Evolutionary conservation across 2,888 invertebrate genomes (phyloP).

Genomic region (Diachrysia chrysitis): DNA sequence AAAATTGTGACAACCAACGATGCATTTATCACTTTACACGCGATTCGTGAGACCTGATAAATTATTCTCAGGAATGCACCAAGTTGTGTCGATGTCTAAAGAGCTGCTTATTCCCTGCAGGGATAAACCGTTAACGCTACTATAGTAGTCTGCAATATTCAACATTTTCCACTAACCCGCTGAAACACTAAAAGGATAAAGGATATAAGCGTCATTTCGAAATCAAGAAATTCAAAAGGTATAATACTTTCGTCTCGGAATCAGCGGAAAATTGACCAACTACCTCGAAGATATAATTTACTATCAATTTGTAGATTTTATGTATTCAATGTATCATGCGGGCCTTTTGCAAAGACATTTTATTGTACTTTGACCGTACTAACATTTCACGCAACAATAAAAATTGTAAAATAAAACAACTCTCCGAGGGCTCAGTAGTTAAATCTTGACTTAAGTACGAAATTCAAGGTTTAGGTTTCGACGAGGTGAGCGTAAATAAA

Average conservation of each 20-base stretch:
- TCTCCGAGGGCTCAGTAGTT: slow-evolving; percentile 40
- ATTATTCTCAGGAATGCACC: slow-evolving; percentile 26
- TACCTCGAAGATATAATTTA: slow-evolving; percentile 8
- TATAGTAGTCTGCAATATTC: slow-evolving; percentile 49
- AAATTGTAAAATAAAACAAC: slow-evolving; percentile 42
- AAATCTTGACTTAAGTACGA: slow-evolving; percentile 49
- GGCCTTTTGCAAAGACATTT: slow-evolving; percentile 24
- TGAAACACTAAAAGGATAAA: slow-evolving; percentile 35
- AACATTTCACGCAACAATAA: slow-evolving; percentile 28
- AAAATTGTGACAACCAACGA: neutral
- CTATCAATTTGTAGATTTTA: slow-evolving; percentile 15
- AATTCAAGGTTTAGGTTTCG: slow-evolving; percentile 50
- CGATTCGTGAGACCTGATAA: slow-evolving; percentile 36
- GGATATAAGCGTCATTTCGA: slow-evolving; percentile 23
- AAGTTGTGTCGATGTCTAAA: slow-evolving; percentile 25
- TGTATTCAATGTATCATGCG: slow-evolving; percentile 27
- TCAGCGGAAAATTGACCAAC: slow-evolving; percentile 16
- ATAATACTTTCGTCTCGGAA: slow-evolving; percentile 5
- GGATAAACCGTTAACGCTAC: slow-evolving; percentile 44
- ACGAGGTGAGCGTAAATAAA: slow-evolving; percentile 50
- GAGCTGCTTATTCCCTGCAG: slow-evolving; percentile 44
- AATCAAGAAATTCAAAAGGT: slow-evolving; percentile 15
- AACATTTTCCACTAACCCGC: slow-evolving; percentile 38
- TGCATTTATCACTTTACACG: slow-evolving; percentile 9
- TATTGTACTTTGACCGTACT: slow-evolving; percentile 28